Conservation (phyloP, 1,140 invertebrate species). For the Arion vulgaris region DNA sequence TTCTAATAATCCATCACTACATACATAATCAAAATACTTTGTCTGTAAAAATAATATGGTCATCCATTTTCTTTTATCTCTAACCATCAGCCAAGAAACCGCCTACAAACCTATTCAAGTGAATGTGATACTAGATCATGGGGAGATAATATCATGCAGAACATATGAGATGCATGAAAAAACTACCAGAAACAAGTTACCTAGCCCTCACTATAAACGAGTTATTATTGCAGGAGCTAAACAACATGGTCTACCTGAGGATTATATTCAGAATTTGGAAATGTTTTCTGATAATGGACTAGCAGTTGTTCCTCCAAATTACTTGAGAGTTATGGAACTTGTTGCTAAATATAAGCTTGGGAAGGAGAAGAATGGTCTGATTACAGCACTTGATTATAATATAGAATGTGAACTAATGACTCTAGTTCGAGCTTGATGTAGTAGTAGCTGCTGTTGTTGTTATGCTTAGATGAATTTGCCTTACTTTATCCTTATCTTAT, state of each 20-base stretch:
- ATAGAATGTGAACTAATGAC: neutral
- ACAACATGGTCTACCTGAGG: slow-evolving; percentile 80
- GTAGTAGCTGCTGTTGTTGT: neutral
- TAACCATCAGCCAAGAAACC: slow-evolving; percentile 9
- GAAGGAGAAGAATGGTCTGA: neutral
- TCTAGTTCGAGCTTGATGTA: neutral
- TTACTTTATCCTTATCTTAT: no score
- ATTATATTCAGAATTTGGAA: slow-evolving; percentile 79
- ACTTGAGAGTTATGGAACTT: slow-evolving; percentile 8
- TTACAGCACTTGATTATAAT: slow-evolving; percentile 1
- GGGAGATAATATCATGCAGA: slow-evolving; percentile 76
- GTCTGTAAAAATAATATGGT: no score
- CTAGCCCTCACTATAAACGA: slow-evolving; percentile 81
- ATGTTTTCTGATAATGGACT: slow-evolving; percentile 79
- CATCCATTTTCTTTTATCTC: neutral
- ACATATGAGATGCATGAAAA: slow-evolving; percentile 79
- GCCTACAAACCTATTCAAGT: slow-evolving; percentile 79
- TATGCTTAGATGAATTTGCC: no score
- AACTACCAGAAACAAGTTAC: slow-evolving; percentile 77
- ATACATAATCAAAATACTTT: no score
- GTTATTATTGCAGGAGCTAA: slow-evolving; percentile 79
- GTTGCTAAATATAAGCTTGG: neutral
- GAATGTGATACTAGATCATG: slow-evolving; percentile 75
- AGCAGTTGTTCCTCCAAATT: neutral
- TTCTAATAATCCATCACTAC: no score